Evolutionary conservation across 2,113 vertebrate genomes (phyloP), one percentile per base, ranked within the genome.

Genomic region (Corythaixoides concolor): DNA sequence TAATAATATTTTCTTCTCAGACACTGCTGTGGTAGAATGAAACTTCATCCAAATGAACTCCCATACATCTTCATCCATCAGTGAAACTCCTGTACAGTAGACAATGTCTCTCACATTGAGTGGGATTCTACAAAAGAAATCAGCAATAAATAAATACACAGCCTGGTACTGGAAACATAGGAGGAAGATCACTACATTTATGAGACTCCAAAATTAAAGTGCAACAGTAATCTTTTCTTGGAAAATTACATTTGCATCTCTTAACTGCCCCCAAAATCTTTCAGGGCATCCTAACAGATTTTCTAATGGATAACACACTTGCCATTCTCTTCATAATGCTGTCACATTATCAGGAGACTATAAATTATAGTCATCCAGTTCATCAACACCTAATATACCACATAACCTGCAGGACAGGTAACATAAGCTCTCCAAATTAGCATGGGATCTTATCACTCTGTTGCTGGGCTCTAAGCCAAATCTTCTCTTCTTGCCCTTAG

Each of bases 11-110:
- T 99, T 99, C 98, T 99, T 99, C 97, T 99, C 99, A 1, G 99
- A 99, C 10, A 99, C 98, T 22, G 99, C 99, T 26, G 97, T 98
- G 24, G 98, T 98, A 14, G 99, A 99, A 97, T 99, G 99, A 92
- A 99, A 99, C 98, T 99, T 99, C 99, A 99, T 99, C 99, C 99
- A 99, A 95, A 99, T 99, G 97, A 99, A 99, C 95, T 99, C 99
- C 99, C 99, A 99, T 83, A 99, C 99, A 88, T 99, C 99, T 97
- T 99, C 99, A 95, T 99, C 99, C 98, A 99, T 99, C 89, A 99
- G 97, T 5, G 99, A 99, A 78, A 99, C 99, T 85, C 99, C 99
- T 6, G 99, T 99, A 96, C 99, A 99, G 98, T 99, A 99, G 16
- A 99, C 99, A 6, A 99, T 99, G 97, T 99, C 99, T 96, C 99